Evolutionary conservation across 1,140 invertebrate species (phyloP), one percentile per base, ranked within the genome.

Genomic region (Meteorus sp.): DNA sequence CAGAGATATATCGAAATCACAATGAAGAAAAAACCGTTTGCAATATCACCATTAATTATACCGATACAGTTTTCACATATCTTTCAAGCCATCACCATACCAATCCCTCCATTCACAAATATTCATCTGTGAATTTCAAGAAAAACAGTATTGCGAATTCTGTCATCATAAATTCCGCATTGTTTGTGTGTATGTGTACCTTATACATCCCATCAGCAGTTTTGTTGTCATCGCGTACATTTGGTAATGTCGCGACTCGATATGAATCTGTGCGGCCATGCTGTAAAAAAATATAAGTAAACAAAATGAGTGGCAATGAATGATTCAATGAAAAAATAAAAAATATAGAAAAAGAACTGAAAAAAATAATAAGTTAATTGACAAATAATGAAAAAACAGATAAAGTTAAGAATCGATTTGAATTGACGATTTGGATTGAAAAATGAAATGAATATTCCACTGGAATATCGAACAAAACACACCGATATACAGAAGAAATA

Each of bases 221-320:
- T 85, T 88, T 90, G 86, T 94, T 94, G 87, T 96, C 93, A 80
- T 95, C 93, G 82, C 89, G 89, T 80, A 91, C 85, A 78, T 88
- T 84, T 65, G 91, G 88, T 81, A 92, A 88, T 69, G 93, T 95
- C 64, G 94, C 94, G 78, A 93, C 89, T 78, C 93, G 88, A 85
- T 95, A 96, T 71, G 93, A 95, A 83, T 95, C 93, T 78, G 91
- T 87, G 74, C 92, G 90, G 81, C 90, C 91, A 87, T 92, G 91
- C 91, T 94, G 88, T 68, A 88, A 89, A 78, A 73, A 69, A 72
- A 64, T 76, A 68, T 63, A 71, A 66, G 61, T 70, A 77, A 72
- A 67, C 67, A 61, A 68, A 62, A 67, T 61, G 63, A 63, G 41
- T 45, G 45, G 51, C 31, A 50, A 29, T 20, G n/a, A 37, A 59